Evolutionary conservation across 2,797 vertebrate genomes (phyloP).

Genomic region (Rhodeus uyekii): DNA sequence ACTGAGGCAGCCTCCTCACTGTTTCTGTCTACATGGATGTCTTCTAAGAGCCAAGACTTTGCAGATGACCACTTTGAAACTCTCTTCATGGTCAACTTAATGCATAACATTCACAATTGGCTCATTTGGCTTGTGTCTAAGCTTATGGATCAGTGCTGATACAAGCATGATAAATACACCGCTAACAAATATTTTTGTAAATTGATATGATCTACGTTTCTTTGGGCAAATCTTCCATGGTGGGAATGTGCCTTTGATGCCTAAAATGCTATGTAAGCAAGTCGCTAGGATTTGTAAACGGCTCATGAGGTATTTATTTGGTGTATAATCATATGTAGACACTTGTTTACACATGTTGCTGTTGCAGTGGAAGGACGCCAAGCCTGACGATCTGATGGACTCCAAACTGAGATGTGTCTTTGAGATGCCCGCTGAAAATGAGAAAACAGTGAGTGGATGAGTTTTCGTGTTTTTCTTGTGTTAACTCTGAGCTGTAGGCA

Average conservation of each 20-base stretch:
- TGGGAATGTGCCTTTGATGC: neutral
- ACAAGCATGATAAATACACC: neutral
- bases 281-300: neutral
- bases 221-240: neutral
- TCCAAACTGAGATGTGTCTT: slow-evolving; percentile 99
- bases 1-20: neutral
- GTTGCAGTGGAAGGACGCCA: slow-evolving; percentile 97
- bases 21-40: neutral
- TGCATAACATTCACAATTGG: neutral
- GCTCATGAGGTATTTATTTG: slow-evolving; percentile 13
- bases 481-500: neutral
- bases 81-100: neutral
- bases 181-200: neutral
- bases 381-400: slow-evolving; percentile 98
- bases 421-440: slow-evolving; percentile 93
- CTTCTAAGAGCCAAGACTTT: neutral
- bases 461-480: neutral
- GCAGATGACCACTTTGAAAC: neutral
- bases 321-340: neutral
- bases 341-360: neutral
- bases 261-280: neutral
- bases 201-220: neutral
- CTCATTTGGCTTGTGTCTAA: neutral
- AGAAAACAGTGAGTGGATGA: slow-evolving; percentile 86
- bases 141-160: neutral